A percentile compares a stretch with the other conserved stretches of the same genome.
These are phyloP conservation scores for Aramus guarauna DNA, from an alignment of 2,113 vertebrate species.

Conservation along the genomic window DNA sequence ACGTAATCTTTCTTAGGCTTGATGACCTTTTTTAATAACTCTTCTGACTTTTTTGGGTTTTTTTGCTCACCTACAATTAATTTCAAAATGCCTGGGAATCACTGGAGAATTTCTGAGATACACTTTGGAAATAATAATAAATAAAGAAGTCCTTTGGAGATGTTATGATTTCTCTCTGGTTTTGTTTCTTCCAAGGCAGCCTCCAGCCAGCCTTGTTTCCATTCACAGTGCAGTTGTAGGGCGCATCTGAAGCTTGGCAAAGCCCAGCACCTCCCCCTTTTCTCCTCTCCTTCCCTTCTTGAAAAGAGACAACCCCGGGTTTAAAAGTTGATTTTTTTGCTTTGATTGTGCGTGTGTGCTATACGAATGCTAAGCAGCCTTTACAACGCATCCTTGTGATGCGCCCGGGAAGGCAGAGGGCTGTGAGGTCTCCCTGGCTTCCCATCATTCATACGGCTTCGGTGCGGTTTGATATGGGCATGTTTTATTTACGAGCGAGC, in stretches of 20 bases:
- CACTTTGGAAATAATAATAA: conserved; percentile 64
- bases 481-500: not conserved
- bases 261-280: not conserved
- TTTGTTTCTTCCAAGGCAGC: conserved; percentile 77
- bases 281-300: conserved; percentile 62
- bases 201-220: conserved; percentile 77
- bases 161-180: conserved; percentile 55
- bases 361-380: conserved; percentile 67
- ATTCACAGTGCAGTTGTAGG: conserved; percentile 57
- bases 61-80: conserved; percentile 76
- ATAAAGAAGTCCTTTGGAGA: not conserved
- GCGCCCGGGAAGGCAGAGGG: conserved; percentile 19
- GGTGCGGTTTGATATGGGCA: not conserved
- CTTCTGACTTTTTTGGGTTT: not conserved
- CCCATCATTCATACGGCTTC: not conserved
- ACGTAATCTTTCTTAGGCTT: not conserved
- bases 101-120: conserved; percentile 79
- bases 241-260: conserved; percentile 69
- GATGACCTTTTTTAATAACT: not conserved
- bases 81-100: conserved; percentile 76
- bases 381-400: conserved; percentile 60
- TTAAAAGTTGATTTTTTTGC: conserved; percentile 76
- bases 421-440: not conserved
- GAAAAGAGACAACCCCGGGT: conserved; percentile 70
- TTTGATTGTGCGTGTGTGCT: conserved; percentile 70